Percentiles rank a stretch among this genome's conserved stretches.
phyloP scores from a whole-genome alignment of 2,113 vertebrate genomes.

The Collichthys lucidus region DNA sequence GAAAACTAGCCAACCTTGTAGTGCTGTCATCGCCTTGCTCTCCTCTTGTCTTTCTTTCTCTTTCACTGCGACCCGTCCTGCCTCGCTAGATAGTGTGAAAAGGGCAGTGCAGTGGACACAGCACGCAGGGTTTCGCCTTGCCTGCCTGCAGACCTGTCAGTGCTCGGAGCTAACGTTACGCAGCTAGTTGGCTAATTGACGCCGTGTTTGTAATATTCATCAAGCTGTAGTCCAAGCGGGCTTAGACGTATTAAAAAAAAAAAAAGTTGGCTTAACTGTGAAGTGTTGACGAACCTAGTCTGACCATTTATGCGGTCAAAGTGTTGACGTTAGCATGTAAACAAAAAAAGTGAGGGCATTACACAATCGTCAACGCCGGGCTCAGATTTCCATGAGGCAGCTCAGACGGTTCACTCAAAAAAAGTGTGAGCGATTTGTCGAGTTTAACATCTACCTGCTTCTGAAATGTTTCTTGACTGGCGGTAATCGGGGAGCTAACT shows the following conservation, averaged over 20 bases:
- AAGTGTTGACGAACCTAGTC: background rate
- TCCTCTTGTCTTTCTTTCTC: slow-evolving; percentile 38
- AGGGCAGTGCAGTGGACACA: slow-evolving; percentile 74
- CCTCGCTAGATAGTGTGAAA: slow-evolving; percentile 54
- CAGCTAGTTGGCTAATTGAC: slow-evolving; percentile 49
- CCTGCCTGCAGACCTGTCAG: slow-evolving; percentile 60
- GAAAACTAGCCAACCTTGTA: slow-evolving; percentile 63
- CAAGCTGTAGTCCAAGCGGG: background rate
- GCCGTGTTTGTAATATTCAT: background rate
- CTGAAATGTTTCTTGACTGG: background rate
- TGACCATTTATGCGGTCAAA: no score
- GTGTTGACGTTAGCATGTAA: slow-evolving; percentile 3
- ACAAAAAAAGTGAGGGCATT: background rate
- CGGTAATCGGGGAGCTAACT: background rate
- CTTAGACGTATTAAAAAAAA: no score
- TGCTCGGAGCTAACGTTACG: slow-evolving; percentile 56
- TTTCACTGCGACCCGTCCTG: slow-evolving; percentile 59
- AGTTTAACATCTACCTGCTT: background rate
- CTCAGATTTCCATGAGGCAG: rapidly evolving
- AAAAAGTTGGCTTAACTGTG: no score
- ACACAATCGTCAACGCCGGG: background rate
- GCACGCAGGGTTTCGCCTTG: slow-evolving; percentile 50
- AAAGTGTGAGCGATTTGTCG: no score
- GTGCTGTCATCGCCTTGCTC: slow-evolving; percentile 65
- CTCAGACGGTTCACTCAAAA: rapidly evolving